Evolutionary conservation across 2,888 invertebrate species (phyloP).

Genomic region (Norana najaformis): DNA sequence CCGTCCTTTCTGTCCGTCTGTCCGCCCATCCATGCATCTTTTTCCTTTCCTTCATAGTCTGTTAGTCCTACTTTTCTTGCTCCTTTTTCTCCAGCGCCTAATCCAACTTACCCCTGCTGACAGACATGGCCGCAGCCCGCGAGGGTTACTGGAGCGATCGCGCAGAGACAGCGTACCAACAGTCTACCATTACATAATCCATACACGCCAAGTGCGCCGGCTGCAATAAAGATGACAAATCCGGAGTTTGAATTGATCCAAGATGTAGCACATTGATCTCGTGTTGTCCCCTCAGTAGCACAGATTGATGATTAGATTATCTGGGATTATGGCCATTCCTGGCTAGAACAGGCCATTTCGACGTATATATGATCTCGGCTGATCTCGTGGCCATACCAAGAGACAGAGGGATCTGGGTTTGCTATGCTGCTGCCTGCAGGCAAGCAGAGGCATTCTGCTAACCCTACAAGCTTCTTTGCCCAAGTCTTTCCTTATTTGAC

Average conservation of each 20-base stretch:
- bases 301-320: slow-evolving; percentile 13
- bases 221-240: slow-evolving; percentile 7
- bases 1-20: background rate
- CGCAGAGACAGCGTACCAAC: background rate
- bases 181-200: slow-evolving; percentile 7
- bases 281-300: background rate
- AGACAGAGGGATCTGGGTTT: slow-evolving; percentile 4
- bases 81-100: background rate
- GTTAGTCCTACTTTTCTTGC: background rate
- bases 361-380: background rate
- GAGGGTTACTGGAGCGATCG: background rate
- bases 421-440: background rate
- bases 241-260: slow-evolving; percentile 6
- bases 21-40: background rate
- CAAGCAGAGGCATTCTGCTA: too few relatives aligned
- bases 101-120: background rate
- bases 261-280: background rate
- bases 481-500: background rate
- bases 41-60: background rate
- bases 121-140: background rate
- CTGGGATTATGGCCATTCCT: background rate
- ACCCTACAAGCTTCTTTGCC: too few relatives aligned
- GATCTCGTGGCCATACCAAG: background rate
- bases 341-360: background rate
- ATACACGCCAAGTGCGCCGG: background rate